These are phyloP conservation scores for Eupithecia inturbata DNA, from an alignment of 2,888 invertebrate genomes.

Conservation along the genomic window DNA sequence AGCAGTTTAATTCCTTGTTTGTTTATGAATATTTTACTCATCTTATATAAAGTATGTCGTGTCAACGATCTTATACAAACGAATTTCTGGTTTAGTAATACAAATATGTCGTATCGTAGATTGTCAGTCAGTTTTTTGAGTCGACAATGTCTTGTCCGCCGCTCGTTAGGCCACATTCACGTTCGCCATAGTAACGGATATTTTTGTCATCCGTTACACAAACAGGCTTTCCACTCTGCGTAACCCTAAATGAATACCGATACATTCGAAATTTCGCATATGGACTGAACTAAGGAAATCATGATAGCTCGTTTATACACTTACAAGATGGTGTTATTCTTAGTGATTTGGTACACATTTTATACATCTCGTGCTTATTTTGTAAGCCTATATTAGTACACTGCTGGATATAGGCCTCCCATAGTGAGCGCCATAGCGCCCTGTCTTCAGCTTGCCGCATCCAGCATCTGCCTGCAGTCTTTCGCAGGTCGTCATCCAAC, in stretches of 20 bases:
- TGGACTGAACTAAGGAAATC: neutral
- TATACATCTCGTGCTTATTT: no score
- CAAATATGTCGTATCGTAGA: neutral
- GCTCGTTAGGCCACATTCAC: conserved; percentile 81
- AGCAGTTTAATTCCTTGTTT: no score
- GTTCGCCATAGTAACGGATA: conserved; percentile 72
- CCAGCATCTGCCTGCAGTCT: no score
- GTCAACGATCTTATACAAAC: neutral
- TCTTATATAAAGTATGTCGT: neutral
- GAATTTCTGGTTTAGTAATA: neutral
- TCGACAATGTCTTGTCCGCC: conserved; percentile 67
- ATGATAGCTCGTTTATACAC: neutral
- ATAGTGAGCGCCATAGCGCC: no score
- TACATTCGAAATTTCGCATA: neutral
- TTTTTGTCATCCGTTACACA: conserved; percentile 59
- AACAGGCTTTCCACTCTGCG: conserved; percentile 29
- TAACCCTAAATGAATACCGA: neutral
- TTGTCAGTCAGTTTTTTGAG: conserved; percentile 31
- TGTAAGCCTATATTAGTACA: no score
- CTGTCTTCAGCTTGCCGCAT: no score
- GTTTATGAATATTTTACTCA: neutral
- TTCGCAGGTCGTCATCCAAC: no score
- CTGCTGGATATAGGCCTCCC: no score
- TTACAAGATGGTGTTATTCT: neutral
- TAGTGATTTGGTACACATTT: neutral